A percentile compares a stretch with the other conserved stretches of the same genome.
phyloP scores from a whole-genome alignment of 1,140 invertebrate genomes.

The Drosophila bipectinata region DNA sequence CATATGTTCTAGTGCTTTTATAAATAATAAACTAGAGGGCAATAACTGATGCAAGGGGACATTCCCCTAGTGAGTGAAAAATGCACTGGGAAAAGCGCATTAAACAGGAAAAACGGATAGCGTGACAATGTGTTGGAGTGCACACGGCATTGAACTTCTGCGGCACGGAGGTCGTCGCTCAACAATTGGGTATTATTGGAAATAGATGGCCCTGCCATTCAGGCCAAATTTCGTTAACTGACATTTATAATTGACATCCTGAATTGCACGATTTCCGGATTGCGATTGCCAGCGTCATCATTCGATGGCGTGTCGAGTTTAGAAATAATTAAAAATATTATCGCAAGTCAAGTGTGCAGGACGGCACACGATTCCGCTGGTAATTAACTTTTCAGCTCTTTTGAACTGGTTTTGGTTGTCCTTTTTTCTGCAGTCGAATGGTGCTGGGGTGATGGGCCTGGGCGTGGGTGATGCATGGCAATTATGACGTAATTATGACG shows the following conservation, averaged over 20 bases:
- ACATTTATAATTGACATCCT: constrained; percentile 48
- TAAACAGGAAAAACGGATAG: constrained; percentile 17
- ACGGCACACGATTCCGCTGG: constrained; percentile 12
- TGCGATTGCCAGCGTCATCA: constrained; percentile 13
- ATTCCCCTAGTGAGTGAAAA: constrained; percentile 56
- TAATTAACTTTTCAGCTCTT: constrained; percentile 61
- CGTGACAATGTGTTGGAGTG: constrained; percentile 54
- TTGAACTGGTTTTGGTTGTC: constrained; percentile 15
- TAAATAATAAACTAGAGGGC: constrained; percentile 1
- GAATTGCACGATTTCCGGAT: constrained; percentile 15
- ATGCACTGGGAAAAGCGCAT: constrained; percentile 34
- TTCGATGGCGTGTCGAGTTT: constrained; percentile 28
- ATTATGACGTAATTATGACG: constrained; percentile 70
- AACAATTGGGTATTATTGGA: constrained; percentile 62
- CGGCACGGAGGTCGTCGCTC: constrained; percentile 47
- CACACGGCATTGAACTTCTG: constrained; percentile 64
- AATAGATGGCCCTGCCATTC: constrained; percentile 61
- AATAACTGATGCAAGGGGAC: constrained; percentile 59
- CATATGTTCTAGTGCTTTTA: neutral
- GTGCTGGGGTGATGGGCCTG: neutral
- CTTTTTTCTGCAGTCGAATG: constrained; percentile 3
- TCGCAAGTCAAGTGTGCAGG: constrained; percentile 32
- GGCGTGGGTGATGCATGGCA: constrained; percentile 44
- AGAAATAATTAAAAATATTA: constrained; percentile 58
- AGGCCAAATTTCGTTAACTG: constrained; percentile 35